Evolutionary conservation across 2,888 invertebrate species (phyloP), one percentile per base, ranked within the genome.

Genomic region (Suillia variegata): DNA sequence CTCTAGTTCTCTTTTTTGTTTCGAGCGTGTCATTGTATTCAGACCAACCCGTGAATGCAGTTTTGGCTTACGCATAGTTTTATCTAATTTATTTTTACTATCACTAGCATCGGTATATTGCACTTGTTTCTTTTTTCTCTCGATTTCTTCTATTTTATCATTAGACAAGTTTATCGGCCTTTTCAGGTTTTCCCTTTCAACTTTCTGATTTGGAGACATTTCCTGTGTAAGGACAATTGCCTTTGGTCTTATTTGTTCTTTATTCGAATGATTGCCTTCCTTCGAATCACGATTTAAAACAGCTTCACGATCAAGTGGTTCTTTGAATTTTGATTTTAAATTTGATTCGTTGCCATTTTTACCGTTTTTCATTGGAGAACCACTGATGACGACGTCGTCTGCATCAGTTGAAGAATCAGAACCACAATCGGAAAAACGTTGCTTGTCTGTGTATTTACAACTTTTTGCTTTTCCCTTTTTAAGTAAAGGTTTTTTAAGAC

Each of bases 21-120:
- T 80, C 45, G 74, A 84, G 71, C 78, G 78, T 49, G 78, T 84
- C 84, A 77, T 83, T 65, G 76, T 82, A 70, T 78, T 81, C 62
- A 75, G 67, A 1, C 73, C 69, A 18, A 75, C 67, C 52, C 63
- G 67, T 45, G 59, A 60, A 55, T 60, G 54, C 15, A 58, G 50
- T 54, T 64, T 66, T 20, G 56, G n/a, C 38, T 38, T 38, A 4
- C n/a, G 10, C 3, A 4, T 13, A 5, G 38, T 47, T 52, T 62
- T 52, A 38, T 60, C 55, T 10, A 24, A 6, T 21, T 38, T 50
- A 22, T 52, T 47, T 60, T 38, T 8, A 38, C n/a, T 38, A 38
- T n/a, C n/a, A n/a, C 38, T 13, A 38, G n/a, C n/a, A 38, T 8
- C n/a, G 10, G 10, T 10, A 5, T 26, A 5, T 10, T 26, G 26